phyloP scores from a whole-genome alignment of 2,113 vertebrate genomes.

The Oncorhynchus nerka region DNA sequence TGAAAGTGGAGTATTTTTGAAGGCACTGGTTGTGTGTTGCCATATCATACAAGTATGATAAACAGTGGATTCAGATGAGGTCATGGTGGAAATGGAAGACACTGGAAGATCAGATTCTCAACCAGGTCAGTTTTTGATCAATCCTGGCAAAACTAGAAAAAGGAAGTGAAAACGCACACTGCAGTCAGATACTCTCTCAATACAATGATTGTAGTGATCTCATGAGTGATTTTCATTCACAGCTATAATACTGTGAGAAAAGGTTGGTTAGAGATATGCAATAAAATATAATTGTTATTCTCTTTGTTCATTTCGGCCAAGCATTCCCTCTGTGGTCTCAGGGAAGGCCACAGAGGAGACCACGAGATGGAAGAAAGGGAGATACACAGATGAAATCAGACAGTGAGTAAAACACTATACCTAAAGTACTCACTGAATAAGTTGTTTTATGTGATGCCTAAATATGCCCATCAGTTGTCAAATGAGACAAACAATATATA shows the following conservation, averaged over 20 bases:
- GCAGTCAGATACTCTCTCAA: too few species aligned
- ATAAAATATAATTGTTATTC: not conserved
- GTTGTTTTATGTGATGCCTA: not conserved
- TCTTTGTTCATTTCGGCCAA: not conserved
- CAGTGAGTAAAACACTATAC: not conserved
- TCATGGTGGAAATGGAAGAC: not conserved
- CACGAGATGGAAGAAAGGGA: not conserved
- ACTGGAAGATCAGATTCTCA: not conserved
- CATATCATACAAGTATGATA: not conserved
- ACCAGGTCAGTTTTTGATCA: not conserved
- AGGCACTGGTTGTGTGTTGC: not conserved
- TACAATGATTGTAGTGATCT: too few species aligned
- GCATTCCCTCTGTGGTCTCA: not conserved
- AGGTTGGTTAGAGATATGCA: not conserved
- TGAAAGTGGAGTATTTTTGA: not conserved
- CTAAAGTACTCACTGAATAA: not conserved
- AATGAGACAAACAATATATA: too few species aligned
- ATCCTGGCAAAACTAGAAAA: not conserved
- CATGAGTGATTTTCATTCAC: too few species aligned
- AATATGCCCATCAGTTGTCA: not conserved
- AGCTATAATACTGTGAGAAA: not conserved
- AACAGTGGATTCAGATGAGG: not conserved
- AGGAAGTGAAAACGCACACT: not conserved
- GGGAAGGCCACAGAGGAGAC: not conserved
- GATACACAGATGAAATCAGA: too few species aligned